Evolutionary conservation across 2,113 vertebrate genomes (phyloP).

Genomic region (Corythornis madagascariensis): DNA sequence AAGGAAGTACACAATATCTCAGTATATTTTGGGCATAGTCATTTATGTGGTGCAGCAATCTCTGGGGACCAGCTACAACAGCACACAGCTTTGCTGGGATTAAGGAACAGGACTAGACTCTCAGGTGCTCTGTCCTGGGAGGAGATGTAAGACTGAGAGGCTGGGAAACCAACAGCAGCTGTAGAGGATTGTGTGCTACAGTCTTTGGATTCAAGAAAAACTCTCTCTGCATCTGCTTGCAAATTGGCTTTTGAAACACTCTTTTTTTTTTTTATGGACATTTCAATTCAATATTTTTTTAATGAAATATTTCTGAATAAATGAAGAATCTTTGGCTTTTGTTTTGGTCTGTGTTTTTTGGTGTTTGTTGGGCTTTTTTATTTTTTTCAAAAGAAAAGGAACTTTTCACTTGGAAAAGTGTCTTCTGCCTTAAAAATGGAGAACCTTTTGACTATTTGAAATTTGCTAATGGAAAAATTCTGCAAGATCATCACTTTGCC

Average conservation of each 20-base stretch:
- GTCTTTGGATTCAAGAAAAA: neutral
- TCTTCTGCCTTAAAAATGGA: neutral
- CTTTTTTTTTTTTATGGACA: conserved; percentile 34
- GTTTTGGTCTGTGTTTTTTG: too few relatives aligned
- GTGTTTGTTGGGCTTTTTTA: neutral
- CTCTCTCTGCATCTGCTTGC: conserved; percentile 22
- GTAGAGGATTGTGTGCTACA: neutral
- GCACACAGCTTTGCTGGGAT: neutral
- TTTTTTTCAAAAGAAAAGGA: neutral
- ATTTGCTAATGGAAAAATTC: conserved; percentile 7
- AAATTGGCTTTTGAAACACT: conserved; percentile 18
- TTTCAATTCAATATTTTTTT: neutral
- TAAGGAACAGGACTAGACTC: neutral
- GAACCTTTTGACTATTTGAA: neutral
- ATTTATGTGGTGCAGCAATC: neutral
- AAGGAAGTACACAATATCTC: neutral
- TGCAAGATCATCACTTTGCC: conserved; percentile 9
- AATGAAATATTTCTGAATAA: neutral
- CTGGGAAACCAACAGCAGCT: neutral
- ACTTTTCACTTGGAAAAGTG: neutral
- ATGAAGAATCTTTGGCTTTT: neutral
- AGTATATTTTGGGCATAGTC: neutral
- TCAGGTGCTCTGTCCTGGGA: neutral
- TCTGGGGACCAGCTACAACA: neutral
- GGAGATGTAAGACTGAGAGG: neutral